Base-by-base conservation (phyloP, 2,797 vertebrate species). In the Molossus alvarezi region DNA sequence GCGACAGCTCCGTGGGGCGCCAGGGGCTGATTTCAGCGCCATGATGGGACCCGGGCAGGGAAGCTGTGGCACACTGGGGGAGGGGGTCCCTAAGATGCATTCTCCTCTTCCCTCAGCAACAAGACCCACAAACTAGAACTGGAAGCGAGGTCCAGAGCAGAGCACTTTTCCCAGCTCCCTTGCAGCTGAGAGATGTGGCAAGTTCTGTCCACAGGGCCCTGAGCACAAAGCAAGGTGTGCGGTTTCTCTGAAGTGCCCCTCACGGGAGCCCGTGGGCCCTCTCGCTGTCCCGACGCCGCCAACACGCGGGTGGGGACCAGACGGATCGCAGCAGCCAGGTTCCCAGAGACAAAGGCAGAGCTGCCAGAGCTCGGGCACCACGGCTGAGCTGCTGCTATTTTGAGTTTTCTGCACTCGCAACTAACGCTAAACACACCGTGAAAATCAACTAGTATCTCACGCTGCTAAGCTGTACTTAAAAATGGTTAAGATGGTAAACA, bases 31-130 rank as follows among this genome's bases (percentile, higher is more conserved):
- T 53, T 73, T 89, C 81, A 89, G 48, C 9, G 0, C 21, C 37
- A 41, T n/a, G 27, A 80, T 45, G 5, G 20, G 51, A 21, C 27
- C 37, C 1, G 13, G 27, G 53, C 33, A 37, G 23, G 13, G 27
- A 76, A 86, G 20, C 37, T 13, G 21, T 37, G 51, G 10, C 21
- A 29, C n/a, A 48, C 10, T 48, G 6, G 1, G 33, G 11, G 23
- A 33, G 33, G 33, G 14, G 33, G 11, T 60, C 29, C 25, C n/a
- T 69, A 48, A 29, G 10, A n/a, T 12, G 25, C 37, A 64, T 51
- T 53, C 41, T 58, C 72, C 23, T 55, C 69, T 86, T 81, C 55
- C 67, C 60, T 90, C 92, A 84, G 65, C 55, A 83, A n/a, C n/a
- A 18, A 29, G 21, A 84, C 33, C 33, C 58, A 81, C 18, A 80